phyloP scores from a whole-genome alignment of 1,140 invertebrate genomes.

The Euura saliciscinereae region DNA sequence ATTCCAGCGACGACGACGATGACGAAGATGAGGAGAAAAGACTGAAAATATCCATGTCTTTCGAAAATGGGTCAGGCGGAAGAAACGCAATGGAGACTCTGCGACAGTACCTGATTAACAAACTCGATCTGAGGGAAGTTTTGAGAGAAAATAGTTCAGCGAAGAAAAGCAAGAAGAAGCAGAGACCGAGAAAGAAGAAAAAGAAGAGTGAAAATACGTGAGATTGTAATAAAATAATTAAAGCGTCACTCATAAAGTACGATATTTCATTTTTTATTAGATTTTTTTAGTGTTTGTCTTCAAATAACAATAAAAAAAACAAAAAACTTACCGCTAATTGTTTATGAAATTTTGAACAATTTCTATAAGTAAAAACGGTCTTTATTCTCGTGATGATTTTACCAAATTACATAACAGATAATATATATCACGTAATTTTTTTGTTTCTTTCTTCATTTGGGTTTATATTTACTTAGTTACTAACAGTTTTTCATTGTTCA shows the following conservation, averaged over 20 bases:
- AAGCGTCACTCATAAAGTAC: too few species aligned
- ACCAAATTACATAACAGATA: constrained; percentile 51
- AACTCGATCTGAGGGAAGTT: constrained; percentile 38
- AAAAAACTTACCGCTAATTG: too few species aligned
- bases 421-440: constrained; percentile 54
- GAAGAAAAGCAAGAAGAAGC: constrained; percentile 33
- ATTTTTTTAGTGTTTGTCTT: too few species aligned
- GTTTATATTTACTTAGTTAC: constrained; percentile 31
- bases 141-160: constrained; percentile 24
- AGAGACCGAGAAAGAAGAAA: constrained; percentile 14
- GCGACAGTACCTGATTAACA: constrained; percentile 49
- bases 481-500: constrained; percentile 50
- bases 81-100: constrained; percentile 44
- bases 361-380: constrained; percentile 33
- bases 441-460: constrained; percentile 19
- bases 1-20: neutral
- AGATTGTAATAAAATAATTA: too few species aligned
- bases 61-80: constrained; percentile 42
- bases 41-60: constrained; percentile 41
- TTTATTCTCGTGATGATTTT: constrained; percentile 44
- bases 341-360: neutral
- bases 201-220: too few species aligned
- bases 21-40: constrained; percentile 12
- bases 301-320: too few species aligned
- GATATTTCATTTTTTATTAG: too few species aligned